A percentile compares a stretch with the other conserved stretches of the same genome.
These are phyloP conservation scores for Folsomia manolachei DNA, from an alignment of 2,888 invertebrate species.

Conservation along the genomic window DNA sequence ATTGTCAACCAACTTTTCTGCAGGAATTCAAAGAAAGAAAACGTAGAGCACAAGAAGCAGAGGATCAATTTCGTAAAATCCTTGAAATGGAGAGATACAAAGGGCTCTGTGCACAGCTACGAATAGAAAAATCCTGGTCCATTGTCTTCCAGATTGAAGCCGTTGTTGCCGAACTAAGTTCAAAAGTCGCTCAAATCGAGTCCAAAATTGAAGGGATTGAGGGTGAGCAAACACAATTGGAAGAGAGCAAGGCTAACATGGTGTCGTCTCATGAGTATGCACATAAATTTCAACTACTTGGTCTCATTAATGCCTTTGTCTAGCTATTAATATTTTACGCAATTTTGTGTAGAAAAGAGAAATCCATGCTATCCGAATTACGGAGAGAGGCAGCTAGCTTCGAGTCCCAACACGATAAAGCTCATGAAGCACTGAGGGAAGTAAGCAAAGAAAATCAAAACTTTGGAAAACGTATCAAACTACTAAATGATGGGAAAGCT, in stretches of 20 bases:
- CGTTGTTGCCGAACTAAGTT: neutral
- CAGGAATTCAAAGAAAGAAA: neutral
- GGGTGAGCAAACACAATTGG: neutral
- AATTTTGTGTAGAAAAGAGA: neutral
- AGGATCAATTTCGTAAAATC: neutral
- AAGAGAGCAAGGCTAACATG: neutral
- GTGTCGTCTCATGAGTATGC: neutral
- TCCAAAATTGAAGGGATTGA: neutral
- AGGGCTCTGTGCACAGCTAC: neutral
- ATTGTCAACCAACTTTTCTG: neutral
- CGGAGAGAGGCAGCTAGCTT: neutral
- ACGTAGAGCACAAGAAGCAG: neutral
- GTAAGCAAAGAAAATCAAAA: neutral
- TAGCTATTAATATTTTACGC: neutral
- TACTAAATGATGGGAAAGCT: neutral
- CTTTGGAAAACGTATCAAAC: neutral
- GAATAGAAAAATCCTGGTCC: neutral
- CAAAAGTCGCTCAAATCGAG: neutral
- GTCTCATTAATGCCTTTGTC: neutral
- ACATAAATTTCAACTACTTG: neutral
- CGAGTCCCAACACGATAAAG: neutral
- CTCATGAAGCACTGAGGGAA: neutral
- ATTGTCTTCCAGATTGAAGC: neutral
- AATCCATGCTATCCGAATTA: neutral
- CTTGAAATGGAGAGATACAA: conserved; percentile 2